Percentiles rank a stretch among this genome's conserved stretches.
These are phyloP conservation scores for Pteropus alecto DNA, from an alignment of 2,113 vertebrate species.

Conservation along the genomic window DNA sequence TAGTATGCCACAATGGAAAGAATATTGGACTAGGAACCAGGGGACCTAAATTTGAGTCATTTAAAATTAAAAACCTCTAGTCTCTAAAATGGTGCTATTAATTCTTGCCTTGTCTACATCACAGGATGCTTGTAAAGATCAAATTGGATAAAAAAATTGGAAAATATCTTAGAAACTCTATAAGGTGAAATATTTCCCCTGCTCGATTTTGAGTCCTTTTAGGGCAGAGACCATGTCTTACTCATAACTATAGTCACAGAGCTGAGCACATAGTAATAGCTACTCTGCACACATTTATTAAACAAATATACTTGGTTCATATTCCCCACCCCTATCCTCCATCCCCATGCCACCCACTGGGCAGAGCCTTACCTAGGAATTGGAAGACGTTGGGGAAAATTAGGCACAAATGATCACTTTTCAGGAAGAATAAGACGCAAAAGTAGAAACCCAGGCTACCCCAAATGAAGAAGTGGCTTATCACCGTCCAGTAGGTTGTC, in stretches of 20 bases:
- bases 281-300: background rate
- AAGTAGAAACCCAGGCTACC: constrained; percentile 95
- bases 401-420: constrained; percentile 93
- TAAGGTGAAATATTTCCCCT: constrained; percentile 17
- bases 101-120: background rate
- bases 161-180: constrained; percentile 32
- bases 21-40: background rate
- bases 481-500: constrained; percentile 93
- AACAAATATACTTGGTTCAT: background rate
- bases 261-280: background rate
- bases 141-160: background rate
- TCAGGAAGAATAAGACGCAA: constrained; percentile 92
- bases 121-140: background rate
- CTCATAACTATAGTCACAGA: background rate
- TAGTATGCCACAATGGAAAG: background rate
- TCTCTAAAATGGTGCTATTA: constrained; percentile 9
- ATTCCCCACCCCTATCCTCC: no score
- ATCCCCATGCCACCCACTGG: background rate
- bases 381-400: constrained; percentile 91
- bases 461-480: constrained; percentile 96
- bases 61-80: background rate
- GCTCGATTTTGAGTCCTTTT: background rate
- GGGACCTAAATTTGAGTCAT: background rate
- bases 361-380: constrained; percentile 89
- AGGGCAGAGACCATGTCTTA: background rate